Percentiles rank a stretch among this genome's conserved stretches.
Conservation (phyloP, 2,797 vertebrate genomes). For the Pipistrellus pygmaeus region DNA sequence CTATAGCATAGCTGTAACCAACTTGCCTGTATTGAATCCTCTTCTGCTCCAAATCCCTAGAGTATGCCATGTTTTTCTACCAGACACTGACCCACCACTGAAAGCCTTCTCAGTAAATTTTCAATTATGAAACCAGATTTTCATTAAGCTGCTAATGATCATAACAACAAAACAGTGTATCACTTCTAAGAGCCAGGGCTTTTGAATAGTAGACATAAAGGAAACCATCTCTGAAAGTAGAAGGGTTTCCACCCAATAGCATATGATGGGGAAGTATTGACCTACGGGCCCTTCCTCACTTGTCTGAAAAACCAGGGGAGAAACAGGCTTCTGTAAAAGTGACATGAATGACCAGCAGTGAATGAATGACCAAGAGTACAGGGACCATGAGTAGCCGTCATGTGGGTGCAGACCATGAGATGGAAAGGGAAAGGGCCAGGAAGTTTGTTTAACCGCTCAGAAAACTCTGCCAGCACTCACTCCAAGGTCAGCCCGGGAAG, state of each 20-base stretch:
- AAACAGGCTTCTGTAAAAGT: neutral
- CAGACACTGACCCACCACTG: neutral
- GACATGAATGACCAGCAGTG: neutral
- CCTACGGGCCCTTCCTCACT: neutral
- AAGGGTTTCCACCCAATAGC: neutral
- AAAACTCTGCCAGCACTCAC: neutral
- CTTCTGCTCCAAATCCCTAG: neutral
- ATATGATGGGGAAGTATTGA: neutral
- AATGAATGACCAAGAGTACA: neutral
- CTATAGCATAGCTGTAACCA: neutral
- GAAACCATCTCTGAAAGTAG: neutral
- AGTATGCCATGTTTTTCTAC: neutral
- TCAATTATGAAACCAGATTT: neutral
- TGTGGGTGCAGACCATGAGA: neutral
- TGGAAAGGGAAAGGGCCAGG: neutral
- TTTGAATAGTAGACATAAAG: neutral
- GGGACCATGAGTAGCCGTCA: neutral
- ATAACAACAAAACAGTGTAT: neutral
- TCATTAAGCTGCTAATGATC: neutral
- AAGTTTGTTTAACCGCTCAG: neutral
- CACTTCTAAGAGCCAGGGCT: neutral
- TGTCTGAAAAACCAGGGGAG: neutral
- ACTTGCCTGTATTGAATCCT: neutral
- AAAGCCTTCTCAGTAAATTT: neutral
- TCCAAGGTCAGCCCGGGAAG: neutral